Evolutionary conservation across 2,888 invertebrate genomes (phyloP), one percentile per base, ranked within the genome.

Genomic region (Hypercompe scribonia): DNA sequence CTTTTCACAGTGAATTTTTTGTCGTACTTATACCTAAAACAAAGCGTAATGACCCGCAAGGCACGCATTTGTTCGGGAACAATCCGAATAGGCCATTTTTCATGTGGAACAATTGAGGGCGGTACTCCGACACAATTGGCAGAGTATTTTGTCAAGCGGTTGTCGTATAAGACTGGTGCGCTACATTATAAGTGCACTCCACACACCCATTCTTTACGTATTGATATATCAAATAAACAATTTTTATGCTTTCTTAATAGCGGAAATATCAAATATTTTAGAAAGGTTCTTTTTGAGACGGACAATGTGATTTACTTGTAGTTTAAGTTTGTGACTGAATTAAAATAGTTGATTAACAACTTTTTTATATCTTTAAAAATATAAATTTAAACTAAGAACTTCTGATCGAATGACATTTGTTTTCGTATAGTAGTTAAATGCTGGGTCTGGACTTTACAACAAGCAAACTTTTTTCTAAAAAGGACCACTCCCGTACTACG

Each of bases 21-120:
- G 91, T 93, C 90, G 91, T 94, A 91, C 92, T 94, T 93, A 91
- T 90, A 90, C 89, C 91, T 93, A 94, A 95, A 95, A 95, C 95
- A 95, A 95, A 93, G 94, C 94, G 91, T 95, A 95, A 95, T 95
- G 95, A 94, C 94, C 95, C 93, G 92, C 92, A 92, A 93, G 93
- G 93, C 89, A 95, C 95, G 95, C 94, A 93, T 95, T 95, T 95
- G 95, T 95, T 94, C 93, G 86, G 82, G 94, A 95, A 95, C 95
- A 95, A 95, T 94, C 92, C 93, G 90, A 94, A 94, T 92, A 91
- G 94, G 93, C 94, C 93, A 95, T 95, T 95, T 95, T 94, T 95
- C 95, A 95, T 95, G 90, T 90, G 88, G 92, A 94, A 95, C 95
- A 95, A 95, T 95, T 92, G 95, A 91, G 93, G 95, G 95, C 94